phyloP scores from a whole-genome alignment of 2,888 invertebrate species.

The Drepanosiphum platanoidis region DNA sequence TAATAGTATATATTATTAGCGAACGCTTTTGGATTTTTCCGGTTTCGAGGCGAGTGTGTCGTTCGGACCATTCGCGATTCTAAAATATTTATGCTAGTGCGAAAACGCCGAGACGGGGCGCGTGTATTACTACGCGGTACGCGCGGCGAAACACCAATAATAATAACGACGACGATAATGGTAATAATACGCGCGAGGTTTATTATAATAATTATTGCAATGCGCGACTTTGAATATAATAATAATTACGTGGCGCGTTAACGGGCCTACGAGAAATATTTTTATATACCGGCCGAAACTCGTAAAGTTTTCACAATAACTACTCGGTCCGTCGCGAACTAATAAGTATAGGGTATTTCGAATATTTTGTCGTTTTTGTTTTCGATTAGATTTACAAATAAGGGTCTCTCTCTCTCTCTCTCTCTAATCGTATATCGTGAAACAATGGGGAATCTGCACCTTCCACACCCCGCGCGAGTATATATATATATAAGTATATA shows the following conservation, averaged over 20 bases:
- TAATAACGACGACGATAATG: too few species aligned
- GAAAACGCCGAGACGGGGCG: background rate
- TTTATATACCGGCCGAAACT: too few species aligned
- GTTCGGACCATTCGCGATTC: too few species aligned
- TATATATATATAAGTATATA: too few species aligned
- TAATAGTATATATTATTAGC: too few species aligned
- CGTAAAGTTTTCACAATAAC: constrained; percentile 53
- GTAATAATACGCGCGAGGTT: too few species aligned
- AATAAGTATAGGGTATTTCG: constrained; percentile 57
- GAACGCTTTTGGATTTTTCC: too few species aligned
- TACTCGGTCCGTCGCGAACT: constrained; percentile 34
- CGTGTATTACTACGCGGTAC: background rate
- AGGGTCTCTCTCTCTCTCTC: too few species aligned
- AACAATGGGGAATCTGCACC: constrained; percentile 55
- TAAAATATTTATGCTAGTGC: too few species aligned
- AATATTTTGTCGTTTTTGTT: constrained; percentile 35
- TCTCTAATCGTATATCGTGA: constrained; percentile 49
- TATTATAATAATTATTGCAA: too few species aligned
- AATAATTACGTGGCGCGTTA: constrained; percentile 44
- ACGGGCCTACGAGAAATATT: too few species aligned
- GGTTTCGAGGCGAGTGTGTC: too few species aligned
- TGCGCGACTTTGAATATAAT: constrained; percentile 2
- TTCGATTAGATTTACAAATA: constrained; percentile 62
- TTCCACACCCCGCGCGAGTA: background rate
- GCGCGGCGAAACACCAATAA: background rate